phyloP scores from a whole-genome alignment of 2,113 vertebrate genomes.

The Oryzias woworae region DNA sequence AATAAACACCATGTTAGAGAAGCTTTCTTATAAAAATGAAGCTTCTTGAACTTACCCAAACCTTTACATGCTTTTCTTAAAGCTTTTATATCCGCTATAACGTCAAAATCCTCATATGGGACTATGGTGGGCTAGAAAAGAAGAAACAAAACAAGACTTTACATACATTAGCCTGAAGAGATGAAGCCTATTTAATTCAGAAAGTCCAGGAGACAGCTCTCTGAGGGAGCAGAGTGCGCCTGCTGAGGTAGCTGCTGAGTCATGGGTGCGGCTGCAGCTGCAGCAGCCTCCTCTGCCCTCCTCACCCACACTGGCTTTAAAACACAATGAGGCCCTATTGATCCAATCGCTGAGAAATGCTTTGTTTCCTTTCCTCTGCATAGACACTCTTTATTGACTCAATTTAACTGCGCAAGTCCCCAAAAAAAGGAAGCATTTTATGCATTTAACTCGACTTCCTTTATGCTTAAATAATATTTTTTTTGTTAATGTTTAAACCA shows the following conservation, averaged over 20 bases:
- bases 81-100: conserved; percentile 75
- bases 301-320: conserved; percentile 38
- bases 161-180: neutral
- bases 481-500: too few species aligned
- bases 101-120: conserved; percentile 78
- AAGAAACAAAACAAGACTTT: neutral
- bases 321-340: conserved; percentile 63
- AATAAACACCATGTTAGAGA: neutral
- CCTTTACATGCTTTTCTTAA: conserved; percentile 81
- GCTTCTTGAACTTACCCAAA: conserved; percentile 62
- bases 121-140: conserved; percentile 73
- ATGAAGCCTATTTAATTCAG: too few species aligned
- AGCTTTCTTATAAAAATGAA: neutral
- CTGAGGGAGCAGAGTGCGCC: conserved; percentile 54
- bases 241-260: conserved; percentile 64
- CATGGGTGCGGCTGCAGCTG: conserved; percentile 47
- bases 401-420: conserved; percentile 25
- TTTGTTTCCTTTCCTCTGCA: neutral
- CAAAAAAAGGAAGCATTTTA: too few species aligned
- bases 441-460: too few species aligned
- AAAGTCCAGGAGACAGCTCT: neutral
- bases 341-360: conserved; percentile 36
- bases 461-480: too few species aligned
- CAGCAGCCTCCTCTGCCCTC: conserved; percentile 11
- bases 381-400: neutral